These are phyloP conservation scores for Euthynnus affinis DNA, from an alignment of 2,797 vertebrate species.

Conservation along the genomic window DNA sequence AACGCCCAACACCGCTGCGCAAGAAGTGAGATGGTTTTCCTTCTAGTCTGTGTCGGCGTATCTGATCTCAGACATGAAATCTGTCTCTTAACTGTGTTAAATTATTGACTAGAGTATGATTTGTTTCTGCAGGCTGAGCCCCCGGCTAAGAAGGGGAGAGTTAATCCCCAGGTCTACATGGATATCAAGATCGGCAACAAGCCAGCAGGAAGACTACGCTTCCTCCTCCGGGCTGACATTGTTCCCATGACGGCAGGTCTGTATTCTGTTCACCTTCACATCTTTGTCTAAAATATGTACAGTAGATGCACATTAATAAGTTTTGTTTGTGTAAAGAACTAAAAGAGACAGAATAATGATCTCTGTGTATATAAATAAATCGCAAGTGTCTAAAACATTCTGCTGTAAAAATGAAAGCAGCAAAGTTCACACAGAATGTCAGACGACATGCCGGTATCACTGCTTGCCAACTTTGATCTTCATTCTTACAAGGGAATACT, in stretches of 20 bases:
- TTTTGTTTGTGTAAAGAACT: background rate
- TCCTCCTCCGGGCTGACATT: conserved; percentile 93
- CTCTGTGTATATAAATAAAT: too few species aligned
- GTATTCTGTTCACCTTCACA: background rate
- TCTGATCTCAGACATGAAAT: background rate
- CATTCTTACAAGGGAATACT: too few species aligned
- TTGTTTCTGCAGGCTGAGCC: conserved; percentile 88
- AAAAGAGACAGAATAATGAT: too few species aligned
- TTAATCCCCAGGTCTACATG: conserved; percentile 98
- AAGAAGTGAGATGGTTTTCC: conserved; percentile 85
- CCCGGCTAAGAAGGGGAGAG: conserved; percentile 91
- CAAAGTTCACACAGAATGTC: too few species aligned
- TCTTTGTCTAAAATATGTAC: background rate
- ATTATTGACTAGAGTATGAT: background rate
- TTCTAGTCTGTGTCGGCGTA: background rate
- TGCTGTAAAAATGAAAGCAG: too few species aligned
- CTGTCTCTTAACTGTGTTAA: background rate
- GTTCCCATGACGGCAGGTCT: conserved; percentile 98
- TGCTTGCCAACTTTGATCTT: too few species aligned
- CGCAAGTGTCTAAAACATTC: too few species aligned
- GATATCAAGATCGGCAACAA: conserved; percentile 99
- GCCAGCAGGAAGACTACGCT: conserved; percentile 92
- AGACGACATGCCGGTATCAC: too few species aligned
- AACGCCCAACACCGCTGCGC: conserved; percentile 80
- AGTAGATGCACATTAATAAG: background rate